Evolutionary conservation across 2,888 invertebrate species (phyloP), one percentile per base, ranked within the genome.

Genomic region (Drosophila barbarae): DNA sequence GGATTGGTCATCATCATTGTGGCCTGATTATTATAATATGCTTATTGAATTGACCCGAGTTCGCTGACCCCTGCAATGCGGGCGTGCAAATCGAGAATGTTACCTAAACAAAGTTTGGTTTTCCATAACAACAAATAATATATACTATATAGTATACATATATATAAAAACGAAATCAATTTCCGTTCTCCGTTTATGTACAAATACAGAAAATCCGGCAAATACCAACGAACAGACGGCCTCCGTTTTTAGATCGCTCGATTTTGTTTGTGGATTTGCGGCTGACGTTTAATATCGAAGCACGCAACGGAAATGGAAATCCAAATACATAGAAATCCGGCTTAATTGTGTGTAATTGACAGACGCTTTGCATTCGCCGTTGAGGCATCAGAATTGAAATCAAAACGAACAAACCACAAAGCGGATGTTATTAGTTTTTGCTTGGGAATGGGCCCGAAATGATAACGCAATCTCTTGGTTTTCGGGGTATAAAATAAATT

Each of bases 311-410:
- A 79, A 79, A 83, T 79, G 68, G 68, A 58, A 67, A 69, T 72
- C 66, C 76, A 65, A 65, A 79, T 72, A 73, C 73, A 76, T 72
- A 59, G 65, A 74, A 83, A 72, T 68, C 41, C 69, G 66, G 69
- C 76, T 72, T 80, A 80, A 83, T 80, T 83, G 77, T 71, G 66
- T 72, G 71, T 83, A 83, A 80, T 80, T 80, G 83, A 80, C 76
- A 80, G 68, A 56, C 74, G 72, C 58, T 68, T 36, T 60, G 44
- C 38, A 68, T 60, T 53, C 46, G 53, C 63, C 39, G 70, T 69
- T 66, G 68, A 64, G 77, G 61, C 66, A 61, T 34, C 52, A 13
- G 44, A 32, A 63, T 52, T 42, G 32, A 61, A 52, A 63, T 63
- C 44, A 38, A 74, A 71, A 69, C 70, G 59, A 44, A 67, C 59